Conservation (phyloP, 2,113 vertebrate genomes). For the Chlorodrepanis virens region DNA sequence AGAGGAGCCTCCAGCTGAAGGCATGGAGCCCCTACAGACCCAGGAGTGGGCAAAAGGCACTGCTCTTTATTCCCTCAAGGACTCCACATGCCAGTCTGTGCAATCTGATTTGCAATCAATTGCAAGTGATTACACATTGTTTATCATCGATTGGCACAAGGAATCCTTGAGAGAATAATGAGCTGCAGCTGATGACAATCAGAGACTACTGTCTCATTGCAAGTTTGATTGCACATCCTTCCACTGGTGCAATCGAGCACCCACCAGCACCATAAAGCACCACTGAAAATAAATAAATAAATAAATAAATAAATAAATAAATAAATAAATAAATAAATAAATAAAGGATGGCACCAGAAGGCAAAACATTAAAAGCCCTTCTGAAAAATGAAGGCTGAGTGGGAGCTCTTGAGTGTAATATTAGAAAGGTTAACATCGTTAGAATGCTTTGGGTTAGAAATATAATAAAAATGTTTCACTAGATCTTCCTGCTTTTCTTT, state of each 20-base stretch:
- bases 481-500: not conserved
- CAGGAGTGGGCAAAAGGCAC: slow-evolving; percentile 48
- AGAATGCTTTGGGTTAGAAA: not conserved
- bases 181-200: slow-evolving; percentile 83
- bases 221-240: slow-evolving; percentile 69
- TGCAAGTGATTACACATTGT: slow-evolving; percentile 83
- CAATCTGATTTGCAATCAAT: slow-evolving; percentile 80
- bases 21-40: not conserved
- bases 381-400: not conserved
- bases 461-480: not conserved
- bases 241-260: slow-evolving; percentile 46
- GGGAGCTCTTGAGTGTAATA: not conserved
- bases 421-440: not conserved
- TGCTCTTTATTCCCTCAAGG: slow-evolving; percentile 48
- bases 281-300: not conserved
- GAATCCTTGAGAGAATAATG: slow-evolving; percentile 80
- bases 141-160: slow-evolving; percentile 75
- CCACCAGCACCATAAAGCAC: slow-evolving; percentile 39
- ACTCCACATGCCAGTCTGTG: slow-evolving; percentile 62
- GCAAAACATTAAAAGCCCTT: not conserved
- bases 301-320: slow-evolving; percentile 11
- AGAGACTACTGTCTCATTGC: slow-evolving; percentile 74
- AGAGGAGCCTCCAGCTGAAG: not conserved
- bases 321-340: not conserved
- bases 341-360: not conserved